A percentile compares a stretch with the other conserved stretches of the same genome.
Conservation (phyloP, 2,113 vertebrate species). For the Hypanus sabinus region DNA sequence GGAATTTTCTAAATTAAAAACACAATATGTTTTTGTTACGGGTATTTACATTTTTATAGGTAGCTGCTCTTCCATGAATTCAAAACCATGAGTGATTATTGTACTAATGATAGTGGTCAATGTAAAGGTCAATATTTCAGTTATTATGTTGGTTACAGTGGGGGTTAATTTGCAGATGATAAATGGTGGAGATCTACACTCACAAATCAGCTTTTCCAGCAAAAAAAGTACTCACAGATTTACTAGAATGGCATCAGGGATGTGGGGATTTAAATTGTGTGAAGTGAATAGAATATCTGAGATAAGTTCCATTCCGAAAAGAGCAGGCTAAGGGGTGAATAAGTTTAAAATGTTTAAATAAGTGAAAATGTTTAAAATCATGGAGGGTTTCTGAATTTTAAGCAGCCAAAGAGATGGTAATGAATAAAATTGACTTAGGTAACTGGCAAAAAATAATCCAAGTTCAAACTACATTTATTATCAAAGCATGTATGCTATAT, state of each 20-base stretch:
- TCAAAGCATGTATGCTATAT: too few relatives aligned
- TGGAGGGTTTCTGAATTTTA: not conserved
- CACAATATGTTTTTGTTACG: not conserved
- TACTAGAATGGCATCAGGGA: not conserved
- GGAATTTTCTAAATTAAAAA: too few relatives aligned
- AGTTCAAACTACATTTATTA: too few relatives aligned
- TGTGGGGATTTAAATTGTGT: not conserved
- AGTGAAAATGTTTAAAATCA: not conserved
- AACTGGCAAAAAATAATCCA: not conserved
- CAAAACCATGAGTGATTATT: not conserved
- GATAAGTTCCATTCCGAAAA: not conserved
- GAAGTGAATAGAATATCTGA: not conserved
- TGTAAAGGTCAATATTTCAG: not conserved
- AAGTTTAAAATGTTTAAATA: not conserved
- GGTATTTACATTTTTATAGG: not conserved
- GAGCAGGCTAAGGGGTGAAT: not conserved
- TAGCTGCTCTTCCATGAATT: not conserved
- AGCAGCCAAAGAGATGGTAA: not conserved
- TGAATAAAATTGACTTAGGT: not conserved
- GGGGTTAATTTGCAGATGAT: not conserved
- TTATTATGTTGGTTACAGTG: not conserved
- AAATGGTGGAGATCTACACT: not conserved
- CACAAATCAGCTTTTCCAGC: not conserved
- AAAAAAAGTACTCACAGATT: not conserved
- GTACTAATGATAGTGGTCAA: not conserved